A percentile compares a stretch with the other conserved stretches of the same genome.
Evolutionary conservation across 1,140 invertebrate genomes (phyloP).

Genomic region (Euura lappo): DNA sequence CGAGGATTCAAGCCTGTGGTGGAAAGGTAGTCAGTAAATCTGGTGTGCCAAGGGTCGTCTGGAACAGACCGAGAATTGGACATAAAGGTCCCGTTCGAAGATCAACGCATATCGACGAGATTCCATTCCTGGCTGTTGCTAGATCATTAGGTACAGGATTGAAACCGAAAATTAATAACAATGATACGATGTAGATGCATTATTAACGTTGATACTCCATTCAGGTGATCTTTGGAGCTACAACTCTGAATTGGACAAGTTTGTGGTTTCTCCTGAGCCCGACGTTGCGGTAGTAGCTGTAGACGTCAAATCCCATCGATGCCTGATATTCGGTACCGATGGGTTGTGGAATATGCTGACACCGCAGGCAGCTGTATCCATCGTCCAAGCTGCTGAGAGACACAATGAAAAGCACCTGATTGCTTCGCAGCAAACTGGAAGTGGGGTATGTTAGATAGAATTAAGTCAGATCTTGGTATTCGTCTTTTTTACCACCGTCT

Average conservation of each 20-base stretch:
- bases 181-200: too few relatives aligned
- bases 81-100: constrained; percentile 82
- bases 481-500: too few relatives aligned
- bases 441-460: constrained; percentile 37
- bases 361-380: constrained; percentile 80
- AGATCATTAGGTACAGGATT: constrained; percentile 80
- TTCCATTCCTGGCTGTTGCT: constrained; percentile 96
- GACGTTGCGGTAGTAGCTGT: constrained; percentile 89
- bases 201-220: constrained; percentile 4
- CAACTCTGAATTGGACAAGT: constrained; percentile 86
- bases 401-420: constrained; percentile 75
- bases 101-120: constrained; percentile 89
- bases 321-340: constrained; percentile 94
- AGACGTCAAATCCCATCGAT: constrained; percentile 79
- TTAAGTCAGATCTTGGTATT: too few relatives aligned
- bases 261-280: constrained; percentile 96
- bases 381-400: constrained; percentile 81
- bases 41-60: constrained; percentile 94
- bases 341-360: constrained; percentile 96
- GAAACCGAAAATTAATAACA: not conserved
- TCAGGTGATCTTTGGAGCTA: constrained; percentile 96
- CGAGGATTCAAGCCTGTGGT: constrained; percentile 85
- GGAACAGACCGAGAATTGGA: constrained; percentile 87
- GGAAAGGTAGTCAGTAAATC: constrained; percentile 90
- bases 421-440: constrained; percentile 59